Evolutionary conservation across 2,797 vertebrate species (phyloP).

Genomic region (Urocyon cinereoargenteus): DNA sequence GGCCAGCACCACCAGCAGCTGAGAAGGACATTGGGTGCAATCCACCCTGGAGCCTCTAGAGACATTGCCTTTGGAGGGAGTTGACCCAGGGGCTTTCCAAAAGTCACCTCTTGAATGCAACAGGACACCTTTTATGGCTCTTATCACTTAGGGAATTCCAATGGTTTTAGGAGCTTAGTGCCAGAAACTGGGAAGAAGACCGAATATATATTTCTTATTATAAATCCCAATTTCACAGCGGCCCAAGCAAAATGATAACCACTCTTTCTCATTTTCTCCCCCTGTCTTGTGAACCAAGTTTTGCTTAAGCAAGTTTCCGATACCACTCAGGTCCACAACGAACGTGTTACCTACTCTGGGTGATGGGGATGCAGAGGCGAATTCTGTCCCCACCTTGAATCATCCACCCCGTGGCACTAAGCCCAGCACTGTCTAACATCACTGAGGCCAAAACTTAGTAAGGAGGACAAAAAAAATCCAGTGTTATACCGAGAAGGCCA

Average conservation of each 20-base stretch:
- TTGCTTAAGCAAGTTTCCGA: conserved; percentile 22
- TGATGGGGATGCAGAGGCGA: neutral
- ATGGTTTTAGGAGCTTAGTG: neutral
- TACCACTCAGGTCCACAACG: neutral
- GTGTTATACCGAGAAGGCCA: neutral
- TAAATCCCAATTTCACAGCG: neutral
- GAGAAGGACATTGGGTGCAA: neutral
- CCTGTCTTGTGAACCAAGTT: neutral
- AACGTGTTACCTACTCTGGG: neutral
- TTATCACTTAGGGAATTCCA: conserved; percentile 22
- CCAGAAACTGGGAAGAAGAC: neutral
- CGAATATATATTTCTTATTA: conserved; percentile 20
- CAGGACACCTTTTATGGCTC: neutral
- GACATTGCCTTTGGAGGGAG: neutral
- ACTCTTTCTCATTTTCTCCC: neutral
- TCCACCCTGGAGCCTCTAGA: neutral
- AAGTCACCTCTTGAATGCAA: neutral
- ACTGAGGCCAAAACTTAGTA: neutral
- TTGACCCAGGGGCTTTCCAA: neutral
- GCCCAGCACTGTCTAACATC: neutral
- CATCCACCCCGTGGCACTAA: neutral
- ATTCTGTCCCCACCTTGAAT: conserved; percentile 10
- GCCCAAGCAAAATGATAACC: neutral
- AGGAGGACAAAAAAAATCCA: conserved; percentile 4
- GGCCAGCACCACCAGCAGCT: neutral